Evolutionary conservation across 2,113 vertebrate species (phyloP).

Genomic region (Pandion haliaetus): DNA sequence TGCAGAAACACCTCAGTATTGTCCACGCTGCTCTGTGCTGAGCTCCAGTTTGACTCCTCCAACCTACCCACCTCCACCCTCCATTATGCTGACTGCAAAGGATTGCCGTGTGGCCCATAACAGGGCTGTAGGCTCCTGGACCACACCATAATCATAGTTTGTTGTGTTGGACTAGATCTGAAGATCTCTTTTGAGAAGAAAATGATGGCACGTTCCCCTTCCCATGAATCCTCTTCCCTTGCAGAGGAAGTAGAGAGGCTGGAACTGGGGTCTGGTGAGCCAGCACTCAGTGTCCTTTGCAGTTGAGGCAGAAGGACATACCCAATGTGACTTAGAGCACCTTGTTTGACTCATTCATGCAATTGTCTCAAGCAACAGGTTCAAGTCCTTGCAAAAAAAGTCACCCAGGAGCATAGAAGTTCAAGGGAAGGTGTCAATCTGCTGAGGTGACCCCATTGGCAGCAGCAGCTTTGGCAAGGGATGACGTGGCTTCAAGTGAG

Average conservation of each 20-base stretch:
- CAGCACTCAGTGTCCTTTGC: background rate
- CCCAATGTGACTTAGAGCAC: background rate
- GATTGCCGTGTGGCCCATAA: rapidly evolving
- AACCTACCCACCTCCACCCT: background rate
- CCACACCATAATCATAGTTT: background rate
- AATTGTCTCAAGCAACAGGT: background rate
- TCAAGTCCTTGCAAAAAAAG: background rate
- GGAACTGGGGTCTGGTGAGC: background rate
- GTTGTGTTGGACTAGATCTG: background rate
- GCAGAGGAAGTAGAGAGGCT: background rate
- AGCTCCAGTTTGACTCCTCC: background rate
- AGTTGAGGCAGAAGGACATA: background rate
- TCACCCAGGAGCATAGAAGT: background rate
- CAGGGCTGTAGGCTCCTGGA: background rate
- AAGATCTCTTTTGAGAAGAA: background rate
- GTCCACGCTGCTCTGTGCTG: background rate
- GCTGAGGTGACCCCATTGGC: background rate
- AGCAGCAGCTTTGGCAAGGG: background rate
- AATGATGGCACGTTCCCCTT: rapidly evolving
- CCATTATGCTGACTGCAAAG: background rate
- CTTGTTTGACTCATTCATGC: background rate
- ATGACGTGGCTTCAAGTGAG: background rate
- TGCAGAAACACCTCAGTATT: background rate
- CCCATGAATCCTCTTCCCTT: background rate
- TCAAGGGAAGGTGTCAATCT: background rate